Percentiles rank a stretch among this genome's conserved stretches.
phyloP scores from a whole-genome alignment of 2,888 invertebrate species.

The Palloptera scutellata region DNA sequence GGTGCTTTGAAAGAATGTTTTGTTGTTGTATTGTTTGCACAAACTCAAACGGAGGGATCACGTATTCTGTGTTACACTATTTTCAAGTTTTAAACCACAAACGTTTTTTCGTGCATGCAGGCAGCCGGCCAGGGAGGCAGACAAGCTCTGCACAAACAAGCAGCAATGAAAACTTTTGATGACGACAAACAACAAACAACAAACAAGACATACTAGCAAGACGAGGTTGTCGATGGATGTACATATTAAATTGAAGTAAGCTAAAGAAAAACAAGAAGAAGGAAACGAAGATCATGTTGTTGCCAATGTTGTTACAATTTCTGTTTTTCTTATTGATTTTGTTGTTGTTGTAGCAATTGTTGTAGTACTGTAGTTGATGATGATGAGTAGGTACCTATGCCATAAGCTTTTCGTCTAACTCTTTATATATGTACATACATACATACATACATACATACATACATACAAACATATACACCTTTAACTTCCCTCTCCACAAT shows the following conservation, averaged over 20 bases:
- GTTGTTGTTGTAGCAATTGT: constrained; percentile 28
- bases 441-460: no score
- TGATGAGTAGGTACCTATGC: constrained; percentile 24
- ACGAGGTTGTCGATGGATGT: constrained; percentile 3
- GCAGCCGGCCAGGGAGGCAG: constrained; percentile 20
- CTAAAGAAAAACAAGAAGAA: constrained; percentile 13
- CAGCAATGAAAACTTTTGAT: constrained; percentile 35
- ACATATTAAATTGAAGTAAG: constrained; percentile 5
- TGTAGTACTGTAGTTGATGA: constrained; percentile 29
- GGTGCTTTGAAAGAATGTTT: no score
- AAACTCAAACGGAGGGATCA: constrained; percentile 45
- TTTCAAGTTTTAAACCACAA: constrained; percentile 49
- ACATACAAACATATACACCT: no score
- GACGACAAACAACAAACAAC: not conserved
- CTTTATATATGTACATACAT: no score
- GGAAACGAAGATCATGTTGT: constrained; percentile 23
- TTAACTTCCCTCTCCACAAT: no score
- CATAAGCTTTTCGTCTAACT: constrained; percentile 5
- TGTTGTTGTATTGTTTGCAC: no score
- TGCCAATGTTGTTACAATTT: constrained; percentile 38
- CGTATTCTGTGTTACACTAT: constrained; percentile 65
- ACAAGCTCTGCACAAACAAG: constrained; percentile 32
- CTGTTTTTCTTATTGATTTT: constrained; percentile 27
- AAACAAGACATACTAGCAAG: constrained; percentile 14
- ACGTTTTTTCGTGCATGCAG: constrained; percentile 43